phyloP scores from a whole-genome alignment of 2,113 vertebrate genomes.

The Istiophorus platypterus region DNA sequence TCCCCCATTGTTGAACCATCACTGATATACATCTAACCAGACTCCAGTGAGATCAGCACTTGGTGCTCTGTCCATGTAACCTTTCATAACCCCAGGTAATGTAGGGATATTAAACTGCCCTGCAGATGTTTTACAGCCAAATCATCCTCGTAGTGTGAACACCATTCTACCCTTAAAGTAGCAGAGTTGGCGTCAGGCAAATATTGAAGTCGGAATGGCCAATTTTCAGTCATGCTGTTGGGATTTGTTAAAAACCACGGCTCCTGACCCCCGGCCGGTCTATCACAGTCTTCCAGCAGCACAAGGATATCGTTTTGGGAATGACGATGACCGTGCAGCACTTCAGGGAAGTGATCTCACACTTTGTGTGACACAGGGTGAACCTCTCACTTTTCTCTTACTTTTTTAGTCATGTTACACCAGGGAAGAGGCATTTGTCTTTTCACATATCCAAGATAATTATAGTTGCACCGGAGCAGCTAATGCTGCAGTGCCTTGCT shows the following conservation, averaged over 20 bases:
- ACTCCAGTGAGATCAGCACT: background rate
- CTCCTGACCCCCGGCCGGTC: background rate
- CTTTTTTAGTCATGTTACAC: slow-evolving; percentile 3
- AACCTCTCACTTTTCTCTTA: slow-evolving; percentile 16
- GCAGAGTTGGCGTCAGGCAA: background rate
- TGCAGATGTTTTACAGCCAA: slow-evolving; percentile 47
- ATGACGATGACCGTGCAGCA: background rate
- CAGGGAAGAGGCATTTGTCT: slow-evolving; percentile 14
- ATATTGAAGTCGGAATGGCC: background rate
- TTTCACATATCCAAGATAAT: slow-evolving; percentile 29
- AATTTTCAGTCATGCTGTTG: background rate
- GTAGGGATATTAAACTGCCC: slow-evolving; percentile 12
- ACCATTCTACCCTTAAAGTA: background rate
- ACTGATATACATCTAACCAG: slow-evolving; percentile 10
- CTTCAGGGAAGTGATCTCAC: slow-evolving; percentile 6
- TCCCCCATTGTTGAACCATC: background rate
- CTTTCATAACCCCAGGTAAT: slow-evolving; percentile 53
- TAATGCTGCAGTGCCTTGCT: slow-evolving; percentile 36
- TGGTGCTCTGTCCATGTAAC: slow-evolving; percentile 25
- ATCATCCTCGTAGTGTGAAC: slow-evolving; percentile 33
- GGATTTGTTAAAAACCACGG: background rate
- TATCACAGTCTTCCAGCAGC: background rate
- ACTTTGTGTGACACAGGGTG: background rate
- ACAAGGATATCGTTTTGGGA: background rate
- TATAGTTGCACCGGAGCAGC: slow-evolving; percentile 7